Percentiles rank a stretch among this genome's conserved stretches.
Conservation (phyloP, 2,797 vertebrate genomes). For the Alcedo atthis region DNA sequence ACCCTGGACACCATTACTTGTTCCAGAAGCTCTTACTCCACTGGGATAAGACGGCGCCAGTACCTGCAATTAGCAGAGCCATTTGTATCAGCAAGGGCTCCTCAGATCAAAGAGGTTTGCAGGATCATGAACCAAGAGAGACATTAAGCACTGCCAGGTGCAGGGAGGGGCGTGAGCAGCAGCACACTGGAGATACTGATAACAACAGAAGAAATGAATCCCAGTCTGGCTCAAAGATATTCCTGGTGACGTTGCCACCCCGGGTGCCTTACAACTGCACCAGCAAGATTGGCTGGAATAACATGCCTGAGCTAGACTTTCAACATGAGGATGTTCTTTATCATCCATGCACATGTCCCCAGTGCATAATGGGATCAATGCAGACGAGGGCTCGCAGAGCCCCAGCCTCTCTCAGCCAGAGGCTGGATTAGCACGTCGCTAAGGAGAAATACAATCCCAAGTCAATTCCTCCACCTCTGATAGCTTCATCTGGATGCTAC, state of each 20-base stretch:
- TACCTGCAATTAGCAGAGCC: background rate
- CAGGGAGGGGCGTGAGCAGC: background rate
- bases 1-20: background rate
- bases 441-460: constrained; percentile 50
- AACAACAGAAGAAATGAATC: background rate
- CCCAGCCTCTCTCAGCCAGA: constrained; percentile 20
- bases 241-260: background rate
- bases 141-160: background rate
- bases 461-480: constrained; percentile 15
- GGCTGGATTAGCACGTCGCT: constrained; percentile 39
- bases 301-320: background rate
- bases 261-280: background rate
- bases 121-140: background rate
- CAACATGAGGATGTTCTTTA: constrained; percentile 44
- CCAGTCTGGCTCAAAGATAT: background rate
- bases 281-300: background rate
- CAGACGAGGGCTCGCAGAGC: constrained; percentile 11
- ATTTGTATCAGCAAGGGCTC: background rate
- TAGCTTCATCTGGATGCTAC: constrained; percentile 55
- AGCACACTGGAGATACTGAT: background rate
- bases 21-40: background rate
- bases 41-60: background rate
- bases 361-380: constrained; percentile 57
- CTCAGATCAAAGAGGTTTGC: background rate
- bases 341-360: constrained; percentile 40